Percentiles rank a stretch among this genome's conserved stretches.
phyloP scores from a whole-genome alignment of 2,888 invertebrate genomes.

The Dicroscelio sp. region DNA sequence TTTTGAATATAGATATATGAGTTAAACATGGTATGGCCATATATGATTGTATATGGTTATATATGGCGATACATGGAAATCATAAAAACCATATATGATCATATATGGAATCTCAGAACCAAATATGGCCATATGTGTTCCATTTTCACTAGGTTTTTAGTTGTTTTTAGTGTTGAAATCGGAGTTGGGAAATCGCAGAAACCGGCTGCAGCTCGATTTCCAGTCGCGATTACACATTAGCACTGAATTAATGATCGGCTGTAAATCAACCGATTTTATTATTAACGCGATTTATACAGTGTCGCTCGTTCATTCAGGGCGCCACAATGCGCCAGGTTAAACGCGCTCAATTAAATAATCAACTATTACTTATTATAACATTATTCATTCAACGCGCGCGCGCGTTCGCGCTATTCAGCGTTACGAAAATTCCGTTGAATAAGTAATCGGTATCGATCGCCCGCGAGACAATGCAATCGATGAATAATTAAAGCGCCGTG shows the following conservation, averaged over 20 bases:
- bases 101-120: no score
- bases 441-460: slow-evolving; percentile 45
- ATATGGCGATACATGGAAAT: no score
- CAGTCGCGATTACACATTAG: neutral
- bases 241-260: neutral
- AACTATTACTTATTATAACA: slow-evolving; percentile 62
- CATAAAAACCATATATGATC: no score
- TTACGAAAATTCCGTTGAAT: slow-evolving; percentile 29
- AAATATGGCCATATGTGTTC: no score
- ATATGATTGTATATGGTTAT: no score
- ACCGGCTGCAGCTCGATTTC: slow-evolving; percentile 22
- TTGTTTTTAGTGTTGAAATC: no score
- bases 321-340: slow-evolving; percentile 5
- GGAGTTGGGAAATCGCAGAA: no score
- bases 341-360: slow-evolving; percentile 42
- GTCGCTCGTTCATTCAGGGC: neutral
- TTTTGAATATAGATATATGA: no score
- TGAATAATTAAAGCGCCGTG: slow-evolving; percentile 53
- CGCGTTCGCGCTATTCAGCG: no score
- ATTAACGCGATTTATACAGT: neutral
- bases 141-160: no score
- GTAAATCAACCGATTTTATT: slow-evolving; percentile 25
- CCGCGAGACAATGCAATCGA: slow-evolving; percentile 43
- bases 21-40: no score
- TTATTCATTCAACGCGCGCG: slow-evolving; percentile 38